These are phyloP conservation scores for Rhadina sibilatrix DNA, from an alignment of 2,113 vertebrate species.

Conservation along the genomic window DNA sequence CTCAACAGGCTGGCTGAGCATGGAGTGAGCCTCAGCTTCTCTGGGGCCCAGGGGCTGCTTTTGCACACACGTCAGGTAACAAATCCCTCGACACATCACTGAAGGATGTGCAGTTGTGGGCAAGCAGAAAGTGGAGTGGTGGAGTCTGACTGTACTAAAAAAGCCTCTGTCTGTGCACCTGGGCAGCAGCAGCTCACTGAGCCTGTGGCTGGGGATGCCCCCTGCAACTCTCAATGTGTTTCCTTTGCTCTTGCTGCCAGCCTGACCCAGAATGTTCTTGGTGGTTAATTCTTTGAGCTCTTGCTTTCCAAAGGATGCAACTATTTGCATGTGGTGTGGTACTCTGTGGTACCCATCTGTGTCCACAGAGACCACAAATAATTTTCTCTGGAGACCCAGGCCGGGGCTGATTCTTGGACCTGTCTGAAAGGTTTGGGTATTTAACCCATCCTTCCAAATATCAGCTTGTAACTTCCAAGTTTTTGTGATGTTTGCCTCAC, in stretches of 20 bases:
- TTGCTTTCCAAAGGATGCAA: background rate
- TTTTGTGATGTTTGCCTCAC: background rate
- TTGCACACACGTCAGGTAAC: background rate
- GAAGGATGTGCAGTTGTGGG: background rate
- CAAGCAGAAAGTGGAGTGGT: background rate
- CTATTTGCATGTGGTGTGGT: accelerated
- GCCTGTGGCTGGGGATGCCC: background rate
- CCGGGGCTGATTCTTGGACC: background rate
- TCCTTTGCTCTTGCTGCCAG: background rate
- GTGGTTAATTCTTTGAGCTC: background rate
- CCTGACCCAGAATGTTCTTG: background rate
- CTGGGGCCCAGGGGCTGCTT: background rate
- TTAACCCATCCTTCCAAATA: background rate
- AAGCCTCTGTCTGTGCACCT: accelerated
- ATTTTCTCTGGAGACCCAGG: background rate
- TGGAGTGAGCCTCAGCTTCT: background rate
- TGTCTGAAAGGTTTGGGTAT: background rate
- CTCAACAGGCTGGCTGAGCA: background rate
- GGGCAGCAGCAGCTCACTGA: background rate
- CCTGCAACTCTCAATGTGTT: background rate
- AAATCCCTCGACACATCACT: background rate
- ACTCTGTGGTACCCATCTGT: background rate
- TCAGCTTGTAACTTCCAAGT: background rate
- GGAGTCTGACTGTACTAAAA: background rate
- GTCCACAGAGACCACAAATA: background rate